Conservation (phyloP, 2,797 vertebrate genomes). For the Gambelia wislizenii region DNA sequence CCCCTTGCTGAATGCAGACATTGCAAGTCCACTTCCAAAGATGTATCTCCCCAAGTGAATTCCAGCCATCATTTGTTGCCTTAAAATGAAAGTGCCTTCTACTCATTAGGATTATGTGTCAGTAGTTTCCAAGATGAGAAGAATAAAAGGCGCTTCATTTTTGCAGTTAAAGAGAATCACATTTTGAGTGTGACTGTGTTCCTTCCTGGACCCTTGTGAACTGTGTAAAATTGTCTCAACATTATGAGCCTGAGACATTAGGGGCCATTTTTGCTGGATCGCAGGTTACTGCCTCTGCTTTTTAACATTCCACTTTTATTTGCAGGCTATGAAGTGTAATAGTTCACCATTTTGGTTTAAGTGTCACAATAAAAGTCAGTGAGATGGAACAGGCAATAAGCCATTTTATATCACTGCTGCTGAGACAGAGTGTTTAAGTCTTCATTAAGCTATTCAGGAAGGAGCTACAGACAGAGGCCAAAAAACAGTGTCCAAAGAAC, state of each 20-base stretch:
- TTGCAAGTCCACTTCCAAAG: no score
- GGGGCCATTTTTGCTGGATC: slow-evolving; percentile 75
- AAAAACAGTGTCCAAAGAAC: slow-evolving; percentile 46
- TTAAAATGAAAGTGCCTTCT: slow-evolving; percentile 34
- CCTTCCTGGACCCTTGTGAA: slow-evolving; percentile 58
- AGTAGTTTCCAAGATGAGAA: slow-evolving; percentile 28
- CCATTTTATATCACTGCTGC: slow-evolving; percentile 81
- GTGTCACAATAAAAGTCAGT: slow-evolving; percentile 85
- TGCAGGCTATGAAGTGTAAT: slow-evolving; percentile 85
- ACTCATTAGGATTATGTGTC: slow-evolving; percentile 19
- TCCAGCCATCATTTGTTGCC: neutral
- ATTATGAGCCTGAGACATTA: slow-evolving; percentile 75
- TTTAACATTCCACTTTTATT: slow-evolving; percentile 84
- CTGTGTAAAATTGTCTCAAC: slow-evolving; percentile 69
- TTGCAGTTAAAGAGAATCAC: slow-evolving; percentile 49
- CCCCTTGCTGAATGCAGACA: no score
- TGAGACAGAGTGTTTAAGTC: slow-evolving; percentile 71
- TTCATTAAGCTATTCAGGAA: slow-evolving; percentile 78
- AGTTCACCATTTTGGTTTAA: slow-evolving; percentile 86
- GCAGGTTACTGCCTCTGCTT: slow-evolving; percentile 80
- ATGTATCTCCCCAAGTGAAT: no score
- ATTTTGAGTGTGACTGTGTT: slow-evolving; percentile 53
- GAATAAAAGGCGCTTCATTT: slow-evolving; percentile 30
- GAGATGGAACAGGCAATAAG: slow-evolving; percentile 84
- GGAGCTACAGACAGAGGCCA: slow-evolving; percentile 61